Evolutionary conservation across 2,888 invertebrate genomes (phyloP).

Genomic region (Loripinus fragilis): DNA sequence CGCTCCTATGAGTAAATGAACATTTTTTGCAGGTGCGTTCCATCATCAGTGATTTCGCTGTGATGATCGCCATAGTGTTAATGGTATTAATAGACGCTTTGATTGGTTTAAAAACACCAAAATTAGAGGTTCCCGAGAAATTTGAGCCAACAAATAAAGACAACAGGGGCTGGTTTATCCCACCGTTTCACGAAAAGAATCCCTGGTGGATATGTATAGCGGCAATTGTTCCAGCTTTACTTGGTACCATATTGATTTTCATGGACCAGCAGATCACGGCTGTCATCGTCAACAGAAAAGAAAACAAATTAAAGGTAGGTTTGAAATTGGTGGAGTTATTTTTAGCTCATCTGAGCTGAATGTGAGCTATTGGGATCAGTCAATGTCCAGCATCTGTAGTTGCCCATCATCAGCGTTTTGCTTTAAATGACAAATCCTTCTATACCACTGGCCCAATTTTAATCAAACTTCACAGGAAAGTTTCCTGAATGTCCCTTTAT

Average conservation of each 20-base stretch:
- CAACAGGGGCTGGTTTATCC: slow-evolving; percentile 76
- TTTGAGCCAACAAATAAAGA: slow-evolving; percentile 75
- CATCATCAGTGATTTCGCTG: slow-evolving; percentile 97
- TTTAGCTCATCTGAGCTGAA: no score
- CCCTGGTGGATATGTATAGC: slow-evolving; percentile 93
- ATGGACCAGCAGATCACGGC: slow-evolving; percentile 99
- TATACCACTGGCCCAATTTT: no score
- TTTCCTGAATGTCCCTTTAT: no score
- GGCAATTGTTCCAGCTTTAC: slow-evolving; percentile 94
- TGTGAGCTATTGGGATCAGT: no score
- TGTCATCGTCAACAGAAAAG: slow-evolving; percentile 98
- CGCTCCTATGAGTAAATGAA: no score
- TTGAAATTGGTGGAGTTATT: no score
- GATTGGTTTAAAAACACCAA: slow-evolving; percentile 95
- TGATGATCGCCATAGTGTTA: slow-evolving; percentile 96
- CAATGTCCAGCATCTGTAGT: no score
- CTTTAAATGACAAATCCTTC: no score
- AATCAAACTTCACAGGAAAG: no score
- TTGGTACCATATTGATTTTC: slow-evolving; percentile 98
- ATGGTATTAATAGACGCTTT: slow-evolving; percentile 94
- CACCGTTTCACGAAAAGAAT: slow-evolving; percentile 73
- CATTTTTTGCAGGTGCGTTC: slow-evolving; percentile 89
- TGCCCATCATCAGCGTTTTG: no score
- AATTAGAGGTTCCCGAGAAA: slow-evolving; percentile 90
- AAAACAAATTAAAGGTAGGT: slow-evolving; percentile 95